Percentiles rank a stretch among this genome's conserved stretches.
Conservation (phyloP, 1,140 invertebrate genomes). For the Lasaia peninsularis region DNA sequence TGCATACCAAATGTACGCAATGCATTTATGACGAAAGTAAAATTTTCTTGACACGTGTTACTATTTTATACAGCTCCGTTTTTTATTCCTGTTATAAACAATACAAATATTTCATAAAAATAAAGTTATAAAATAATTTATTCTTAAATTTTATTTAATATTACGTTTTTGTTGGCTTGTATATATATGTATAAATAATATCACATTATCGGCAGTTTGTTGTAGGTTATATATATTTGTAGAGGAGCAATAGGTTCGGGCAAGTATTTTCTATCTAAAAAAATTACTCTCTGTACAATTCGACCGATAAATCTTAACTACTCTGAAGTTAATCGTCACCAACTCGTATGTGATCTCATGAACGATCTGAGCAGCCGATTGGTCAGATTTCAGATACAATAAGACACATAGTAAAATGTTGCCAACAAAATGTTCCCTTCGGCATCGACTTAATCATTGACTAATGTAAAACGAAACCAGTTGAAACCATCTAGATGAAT, state of each 20-base stretch:
- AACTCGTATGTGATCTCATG: no score
- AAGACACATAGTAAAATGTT: background rate
- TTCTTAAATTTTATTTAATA: background rate
- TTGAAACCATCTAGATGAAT: slow-evolving; percentile 61
- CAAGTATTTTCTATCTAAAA: slow-evolving; percentile 28
- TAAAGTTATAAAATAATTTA: background rate
- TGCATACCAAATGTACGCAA: background rate
- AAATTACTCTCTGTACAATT: slow-evolving; percentile 1
- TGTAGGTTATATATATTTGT: slow-evolving; percentile 23
- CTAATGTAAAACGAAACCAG: slow-evolving; percentile 44
- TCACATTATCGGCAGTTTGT: slow-evolving; percentile 55
- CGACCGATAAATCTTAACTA: background rate
- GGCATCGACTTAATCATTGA: slow-evolving; percentile 22
- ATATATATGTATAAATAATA: slow-evolving; percentile 33
- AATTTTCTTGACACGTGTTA: no score
- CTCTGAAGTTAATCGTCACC: background rate
- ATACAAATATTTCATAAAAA: background rate
- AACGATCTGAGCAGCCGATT: no score
- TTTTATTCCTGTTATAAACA: no score
- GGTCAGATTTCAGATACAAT: no score
- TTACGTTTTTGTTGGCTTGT: slow-evolving; percentile 1
- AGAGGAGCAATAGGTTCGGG: slow-evolving; percentile 18
- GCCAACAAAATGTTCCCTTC: background rate
- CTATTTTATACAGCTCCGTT: no score
- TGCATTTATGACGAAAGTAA: background rate